These are phyloP conservation scores for Euzophera pinguis DNA, from an alignment of 2,888 invertebrate species.

Conservation along the genomic window DNA sequence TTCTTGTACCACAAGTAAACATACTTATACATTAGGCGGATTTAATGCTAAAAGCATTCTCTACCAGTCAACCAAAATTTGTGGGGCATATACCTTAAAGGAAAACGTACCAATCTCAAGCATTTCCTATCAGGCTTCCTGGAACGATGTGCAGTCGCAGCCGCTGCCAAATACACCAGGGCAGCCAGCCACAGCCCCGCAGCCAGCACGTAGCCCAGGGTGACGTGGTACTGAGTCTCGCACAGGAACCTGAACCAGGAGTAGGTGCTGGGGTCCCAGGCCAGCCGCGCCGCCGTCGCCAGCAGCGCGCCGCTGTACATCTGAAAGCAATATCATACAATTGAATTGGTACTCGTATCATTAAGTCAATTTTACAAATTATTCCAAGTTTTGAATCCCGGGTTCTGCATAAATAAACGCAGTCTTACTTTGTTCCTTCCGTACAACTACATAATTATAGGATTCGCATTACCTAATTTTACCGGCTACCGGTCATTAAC, in stretches of 20 bases:
- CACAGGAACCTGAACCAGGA: conserved; percentile 74
- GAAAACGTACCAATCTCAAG: background rate
- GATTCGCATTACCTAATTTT: no score
- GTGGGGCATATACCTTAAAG: background rate
- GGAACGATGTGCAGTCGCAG: conserved; percentile 24
- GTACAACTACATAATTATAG: no score
- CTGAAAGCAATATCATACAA: conserved; percentile 33
- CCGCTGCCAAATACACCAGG: conserved; percentile 61
- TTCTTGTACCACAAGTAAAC: no score
- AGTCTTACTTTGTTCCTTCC: no score
- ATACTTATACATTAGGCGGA: no score
- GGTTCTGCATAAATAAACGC: no score
- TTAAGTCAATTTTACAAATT: no score
- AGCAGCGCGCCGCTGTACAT: conserved; percentile 75
- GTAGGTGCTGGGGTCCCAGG: conserved; percentile 76
- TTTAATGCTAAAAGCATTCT: no score
- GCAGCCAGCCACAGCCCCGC: conserved; percentile 68
- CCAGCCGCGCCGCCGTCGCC: conserved; percentile 73
- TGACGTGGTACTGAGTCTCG: conserved; percentile 70
- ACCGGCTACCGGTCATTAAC: no score
- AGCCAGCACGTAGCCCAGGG: conserved; percentile 62
- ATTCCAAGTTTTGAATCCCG: no score
- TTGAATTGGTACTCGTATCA: background rate
- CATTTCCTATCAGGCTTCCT: conserved; percentile 20
- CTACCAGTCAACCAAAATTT: no score